Percentiles rank a stretch among this genome's conserved stretches.
phyloP scores from a whole-genome alignment of 1,140 invertebrate species.

The Drosophila pruinosa region DNA sequence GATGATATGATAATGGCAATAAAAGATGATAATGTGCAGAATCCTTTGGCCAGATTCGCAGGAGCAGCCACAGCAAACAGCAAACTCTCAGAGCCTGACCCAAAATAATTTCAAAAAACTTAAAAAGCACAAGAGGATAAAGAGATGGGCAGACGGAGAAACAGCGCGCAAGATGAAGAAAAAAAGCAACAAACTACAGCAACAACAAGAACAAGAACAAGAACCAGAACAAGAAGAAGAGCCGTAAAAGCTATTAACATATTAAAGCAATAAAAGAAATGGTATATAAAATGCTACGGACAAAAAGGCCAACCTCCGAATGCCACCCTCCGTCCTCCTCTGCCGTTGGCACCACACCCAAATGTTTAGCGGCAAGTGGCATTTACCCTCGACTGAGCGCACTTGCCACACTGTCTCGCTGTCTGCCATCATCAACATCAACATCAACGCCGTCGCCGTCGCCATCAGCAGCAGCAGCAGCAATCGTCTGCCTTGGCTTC shows the following conservation, averaged over 20 bases:
- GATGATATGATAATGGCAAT: constrained; percentile 66
- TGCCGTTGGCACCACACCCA: constrained; percentile 54
- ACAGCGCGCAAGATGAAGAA: constrained; percentile 32
- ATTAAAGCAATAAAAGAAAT: constrained; percentile 82
- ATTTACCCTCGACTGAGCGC: constrained; percentile 53
- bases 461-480: constrained; percentile 6
- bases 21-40: constrained; percentile 67
- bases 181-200: constrained; percentile 42
- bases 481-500: too few species aligned
- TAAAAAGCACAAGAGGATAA: constrained; percentile 3
- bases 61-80: constrained; percentile 44
- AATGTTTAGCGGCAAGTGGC: constrained; percentile 71
- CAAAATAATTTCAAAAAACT: constrained; percentile 53
- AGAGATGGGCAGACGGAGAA: neutral
- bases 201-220: constrained; percentile 35
- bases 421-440: constrained; percentile 36
- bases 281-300: constrained; percentile 73
- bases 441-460: constrained; percentile 48
- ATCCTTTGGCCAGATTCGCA: constrained; percentile 74
- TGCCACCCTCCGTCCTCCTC: neutral
- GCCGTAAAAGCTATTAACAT: constrained; percentile 76
- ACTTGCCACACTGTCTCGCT: constrained; percentile 32
- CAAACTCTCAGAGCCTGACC: constrained; percentile 18
- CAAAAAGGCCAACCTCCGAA: constrained; percentile 35
- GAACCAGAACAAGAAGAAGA: neutral